Evolutionary conservation across 2,888 invertebrate species (phyloP), one percentile per base, ranked within the genome.

Genomic region (Venusia cambrica): DNA sequence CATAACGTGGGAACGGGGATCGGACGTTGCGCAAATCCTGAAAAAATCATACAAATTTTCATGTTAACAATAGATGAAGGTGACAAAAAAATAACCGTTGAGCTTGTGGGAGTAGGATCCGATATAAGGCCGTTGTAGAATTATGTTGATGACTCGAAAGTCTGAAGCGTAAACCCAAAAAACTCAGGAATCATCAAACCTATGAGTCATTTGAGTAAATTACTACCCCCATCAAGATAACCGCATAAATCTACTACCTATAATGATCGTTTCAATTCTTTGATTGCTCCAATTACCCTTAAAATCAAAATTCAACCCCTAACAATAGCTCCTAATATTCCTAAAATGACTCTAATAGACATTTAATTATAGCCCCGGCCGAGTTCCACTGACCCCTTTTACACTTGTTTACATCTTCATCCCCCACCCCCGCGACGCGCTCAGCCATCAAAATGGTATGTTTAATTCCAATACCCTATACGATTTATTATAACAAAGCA

Each of bases 371-470:
- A 74, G 62, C 60, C 64, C 51, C 58, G 62, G 60, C 48, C 60
- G 73, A 69, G 79, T 73, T 74, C 80, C 78, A 79, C 77, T 85
- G 85, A 85, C 85, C 87, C 85, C 83, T 84, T 83, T 85, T 84
- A 83, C 87, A 85, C 85, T 83, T 87, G 85, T 84, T 87, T 85
- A 87, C 85, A 77, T 84, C 85, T 87, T 76, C 75, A 87, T 87
- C 81, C 83, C 79, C 66, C 65, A 51, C 66, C 62, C 45, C 66
- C 65, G 64, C 57, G 52, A 73, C 57, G 71, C 81, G 76, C 62
- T 81, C 74, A 84, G 65, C 72, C 84, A 85, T 85, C 84, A 79
- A 83, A 84, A 80, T 73, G 81, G 81, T 83, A 81, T 84, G 84
- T 78, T 77, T 81, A 81, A 84, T 79, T 83, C 83, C 76, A 75